Evolutionary conservation across 2,113 vertebrate genomes (phyloP), one percentile per base, ranked within the genome.

Genomic region (Arizona elegans): DNA sequence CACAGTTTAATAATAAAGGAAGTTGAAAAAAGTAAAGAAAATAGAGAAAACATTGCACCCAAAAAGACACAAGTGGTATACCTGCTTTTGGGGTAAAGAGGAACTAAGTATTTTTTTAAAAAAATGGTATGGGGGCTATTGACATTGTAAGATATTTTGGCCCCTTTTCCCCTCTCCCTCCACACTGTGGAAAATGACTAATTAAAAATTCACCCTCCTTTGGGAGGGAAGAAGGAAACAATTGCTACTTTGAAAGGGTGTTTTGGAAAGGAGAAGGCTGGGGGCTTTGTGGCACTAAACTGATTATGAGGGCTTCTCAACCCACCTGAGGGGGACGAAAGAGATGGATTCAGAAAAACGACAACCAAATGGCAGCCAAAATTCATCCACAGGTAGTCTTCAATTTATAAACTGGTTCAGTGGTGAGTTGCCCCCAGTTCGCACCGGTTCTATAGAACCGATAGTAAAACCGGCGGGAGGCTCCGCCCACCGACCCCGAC

Each of bases 11-110:
- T 38, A 81, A 38, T 81, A 81, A 81, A 94, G 95, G 95, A 97
- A 97, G 95, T 97, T 97, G 95, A 43, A 17, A 92, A 94, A 93
- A 96, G 95, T 97, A 96, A 95, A 38, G 92, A 93, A 89, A 95
- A 97, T 95, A 94, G 38, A 95, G 91, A 94, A 33, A 62, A 53
- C 87, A 81, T 92, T 93, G 95, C 92, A 97, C 96, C 33, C 38
- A 96, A 95, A 92, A 93, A 97, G 96, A 96, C 93, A 95, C 95
- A 91, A 75, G 90, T 97, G 96, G 95, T 96, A 94, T 96, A 93
- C 85, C 94, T 89, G 91, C 95, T 95, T 95, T 94, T 94, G 94
- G 95, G 17, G 19, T 5, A 17, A 65, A n/a, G 59, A 10, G 29
- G 70, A 75, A 62, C 91, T 88, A 94, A 93, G 92, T 95, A 92